Conservation (phyloP, 2,888 invertebrate species). For the Netelia inedita region DNA sequence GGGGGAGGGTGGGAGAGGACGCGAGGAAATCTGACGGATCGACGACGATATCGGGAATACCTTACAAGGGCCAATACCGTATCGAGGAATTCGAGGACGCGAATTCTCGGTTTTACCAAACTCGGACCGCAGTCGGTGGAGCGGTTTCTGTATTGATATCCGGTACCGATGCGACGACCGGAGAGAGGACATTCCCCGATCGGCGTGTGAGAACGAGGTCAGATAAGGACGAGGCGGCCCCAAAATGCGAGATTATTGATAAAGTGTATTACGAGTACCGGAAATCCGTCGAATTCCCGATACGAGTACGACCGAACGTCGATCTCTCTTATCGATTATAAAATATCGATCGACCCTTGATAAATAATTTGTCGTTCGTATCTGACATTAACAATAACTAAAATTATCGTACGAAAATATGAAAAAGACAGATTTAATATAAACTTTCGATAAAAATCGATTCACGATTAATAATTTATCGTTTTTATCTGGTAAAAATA, state of each 20-base stretch:
- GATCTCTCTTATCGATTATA: too few species aligned
- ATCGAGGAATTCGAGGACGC: constrained; percentile 52
- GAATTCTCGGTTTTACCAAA: constrained; percentile 53
- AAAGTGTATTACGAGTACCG: background rate
- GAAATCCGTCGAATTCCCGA: background rate
- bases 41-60: constrained; percentile 27
- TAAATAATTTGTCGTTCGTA: too few species aligned
- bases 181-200: constrained; percentile 27
- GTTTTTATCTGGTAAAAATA: too few species aligned
- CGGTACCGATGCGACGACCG: background rate
- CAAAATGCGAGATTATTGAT: background rate
- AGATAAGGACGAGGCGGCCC: background rate
- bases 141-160: constrained; percentile 4
- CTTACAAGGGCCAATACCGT: constrained; percentile 36
- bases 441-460: too few species aligned
- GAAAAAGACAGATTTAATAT: too few species aligned
- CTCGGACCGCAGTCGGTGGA: constrained; percentile 17
- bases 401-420: too few species aligned
- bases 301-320: background rate
- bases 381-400: too few species aligned
- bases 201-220: constrained; percentile 1
- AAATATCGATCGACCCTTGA: too few species aligned
- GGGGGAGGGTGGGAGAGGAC: background rate
- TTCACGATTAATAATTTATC: too few species aligned
- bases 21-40: constrained; percentile 1